These are phyloP conservation scores for Apaloderma vittatum DNA, from an alignment of 2,113 vertebrate genomes.

Conservation along the genomic window DNA sequence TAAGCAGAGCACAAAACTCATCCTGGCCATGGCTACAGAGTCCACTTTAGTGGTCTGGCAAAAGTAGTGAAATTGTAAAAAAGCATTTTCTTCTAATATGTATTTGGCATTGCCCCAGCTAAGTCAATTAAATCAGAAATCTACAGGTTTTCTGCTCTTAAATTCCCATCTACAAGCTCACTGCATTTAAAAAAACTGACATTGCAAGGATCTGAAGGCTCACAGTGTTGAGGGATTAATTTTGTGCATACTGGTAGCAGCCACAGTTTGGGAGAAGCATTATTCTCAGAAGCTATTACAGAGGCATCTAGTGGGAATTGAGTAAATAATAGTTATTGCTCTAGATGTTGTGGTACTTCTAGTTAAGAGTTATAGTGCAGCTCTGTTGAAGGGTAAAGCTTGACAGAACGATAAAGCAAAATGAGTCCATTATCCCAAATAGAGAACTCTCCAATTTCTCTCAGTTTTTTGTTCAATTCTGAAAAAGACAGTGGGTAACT, in stretches of 20 bases:
- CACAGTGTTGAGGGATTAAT: background rate
- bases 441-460: background rate
- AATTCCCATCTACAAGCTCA: background rate
- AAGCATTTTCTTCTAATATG: background rate
- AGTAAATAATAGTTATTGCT: background rate
- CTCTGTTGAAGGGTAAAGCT: background rate
- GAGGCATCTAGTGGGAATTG: background rate
- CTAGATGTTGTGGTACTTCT: background rate
- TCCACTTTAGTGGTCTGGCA: background rate
- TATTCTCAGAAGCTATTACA: background rate
- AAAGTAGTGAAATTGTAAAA: background rate
- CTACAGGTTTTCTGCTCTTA: background rate
- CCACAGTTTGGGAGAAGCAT: background rate
- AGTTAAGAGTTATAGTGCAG: background rate
- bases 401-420: slow-evolving; percentile 3
- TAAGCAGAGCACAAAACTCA: background rate
- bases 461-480: background rate
- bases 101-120: background rate
- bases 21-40: background rate
- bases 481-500: background rate
- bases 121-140: background rate
- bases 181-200: background rate
- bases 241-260: background rate
- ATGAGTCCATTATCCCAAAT: background rate
- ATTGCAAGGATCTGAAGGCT: background rate